Evolutionary conservation across 2,113 vertebrate species (phyloP), one percentile per base, ranked within the genome.

Genomic region (Ictidomys tridecemlineatus): DNA sequence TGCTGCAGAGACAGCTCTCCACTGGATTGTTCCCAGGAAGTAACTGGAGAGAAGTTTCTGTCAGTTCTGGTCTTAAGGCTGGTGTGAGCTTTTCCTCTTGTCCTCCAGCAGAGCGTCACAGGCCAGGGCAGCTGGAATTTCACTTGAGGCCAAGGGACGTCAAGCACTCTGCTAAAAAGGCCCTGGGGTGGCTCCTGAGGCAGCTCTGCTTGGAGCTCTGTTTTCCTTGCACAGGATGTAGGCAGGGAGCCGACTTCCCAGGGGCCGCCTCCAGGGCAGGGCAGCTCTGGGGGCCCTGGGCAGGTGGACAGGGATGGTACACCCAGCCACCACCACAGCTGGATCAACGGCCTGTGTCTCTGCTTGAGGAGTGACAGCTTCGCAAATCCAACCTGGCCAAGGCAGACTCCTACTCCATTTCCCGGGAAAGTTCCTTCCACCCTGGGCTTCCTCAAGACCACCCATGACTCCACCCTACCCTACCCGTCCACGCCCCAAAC

Each of bases 11-110:
- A 72, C 39, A 7, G 14, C 91, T 61, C n/a, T 58, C 74, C 91
- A 10, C 69, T 83, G 20, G 17, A n/a, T 74, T 69, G 16, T 79
- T 97, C 95, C 77, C 51, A 11, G 77, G 87, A 92, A 80, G 80
- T 87, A 58, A 79, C 16, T 14, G 26, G 85, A 91, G 34, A 77
- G 1, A 13, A 42, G 26, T 86, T 16, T n/a, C 7, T 20, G 58
- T 12, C 51, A 18, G 10, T 48, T 96, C 93, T 63, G 17, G 10
- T 26, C 65, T 26, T 32, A 12, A 30, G 20, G 30, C 39, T 11
- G 26, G 26, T 28, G 5, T 30, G 5, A 2, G 2, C 24, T 45
- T 58, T 88, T 45, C 45, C n/a, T 16, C 51, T n/a, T 16, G 11
- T 16, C 32, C 67, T 1, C 17, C 32, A 89, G 45, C 9, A 16